These are phyloP conservation scores for Danio aesculapii DNA, from an alignment of 2,797 vertebrate genomes.

Conservation along the genomic window DNA sequence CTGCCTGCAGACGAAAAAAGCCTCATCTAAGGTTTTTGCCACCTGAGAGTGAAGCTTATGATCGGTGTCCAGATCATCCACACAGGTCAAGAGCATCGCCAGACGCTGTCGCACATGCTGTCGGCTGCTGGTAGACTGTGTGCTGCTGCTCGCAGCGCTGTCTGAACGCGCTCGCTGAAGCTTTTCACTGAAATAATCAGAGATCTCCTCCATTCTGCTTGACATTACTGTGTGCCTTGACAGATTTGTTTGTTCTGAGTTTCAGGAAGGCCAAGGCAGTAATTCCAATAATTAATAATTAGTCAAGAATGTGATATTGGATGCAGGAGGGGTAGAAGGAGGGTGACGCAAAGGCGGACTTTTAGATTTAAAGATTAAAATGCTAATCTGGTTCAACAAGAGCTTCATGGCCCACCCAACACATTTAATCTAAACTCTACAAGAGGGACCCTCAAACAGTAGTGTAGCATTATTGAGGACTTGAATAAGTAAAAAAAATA, in stretches of 20 bases:
- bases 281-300: background rate
- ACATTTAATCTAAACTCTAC: background rate
- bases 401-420: background rate
- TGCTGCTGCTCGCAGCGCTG: slow-evolving; percentile 70
- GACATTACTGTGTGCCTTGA: background rate
- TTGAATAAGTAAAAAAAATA: too few relatives aligned
- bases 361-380: slow-evolving; percentile 24
- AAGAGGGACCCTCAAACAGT: background rate
- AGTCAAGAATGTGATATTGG: background rate
- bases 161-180: slow-evolving; percentile 65
- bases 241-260: background rate
- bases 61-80: slow-evolving; percentile 77
- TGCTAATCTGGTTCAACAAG: background rate
- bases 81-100: slow-evolving; percentile 77
- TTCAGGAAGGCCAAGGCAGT: background rate
- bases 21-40: slow-evolving; percentile 77
- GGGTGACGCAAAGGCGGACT: background rate
- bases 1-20: slow-evolving; percentile 76
- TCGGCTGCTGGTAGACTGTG: slow-evolving; percentile 69
- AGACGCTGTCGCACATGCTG: slow-evolving; percentile 77
- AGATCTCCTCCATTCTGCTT: slow-evolving; percentile 69
- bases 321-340: background rate
- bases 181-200: slow-evolving; percentile 41
- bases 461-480: too few relatives aligned
- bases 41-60: slow-evolving; percentile 76